phyloP scores from a whole-genome alignment of 1,140 invertebrate genomes.

The Euura lappo region DNA sequence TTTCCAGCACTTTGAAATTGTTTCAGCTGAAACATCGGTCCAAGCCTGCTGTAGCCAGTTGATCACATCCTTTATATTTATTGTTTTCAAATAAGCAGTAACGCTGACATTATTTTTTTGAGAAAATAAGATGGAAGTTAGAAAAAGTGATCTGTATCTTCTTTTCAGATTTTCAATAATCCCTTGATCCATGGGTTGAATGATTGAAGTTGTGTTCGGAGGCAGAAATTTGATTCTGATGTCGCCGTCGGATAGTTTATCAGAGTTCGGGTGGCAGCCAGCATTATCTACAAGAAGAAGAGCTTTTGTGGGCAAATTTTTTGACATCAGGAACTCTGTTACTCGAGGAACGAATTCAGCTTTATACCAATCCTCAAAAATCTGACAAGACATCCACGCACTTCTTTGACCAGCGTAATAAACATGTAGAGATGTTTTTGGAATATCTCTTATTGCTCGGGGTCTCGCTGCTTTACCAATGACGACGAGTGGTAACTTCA shows the following conservation, averaged over 20 bases:
- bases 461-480: constrained; percentile 26
- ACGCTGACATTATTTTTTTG: constrained; percentile 8
- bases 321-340: constrained; percentile 37
- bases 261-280: constrained; percentile 11
- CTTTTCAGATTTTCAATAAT: constrained; percentile 35
- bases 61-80: constrained; percentile 19
- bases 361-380: constrained; percentile 24
- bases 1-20: background rate
- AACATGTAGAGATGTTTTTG: constrained; percentile 18
- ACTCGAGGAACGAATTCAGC: constrained; percentile 23
- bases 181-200: constrained; percentile 52
- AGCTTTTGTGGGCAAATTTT: constrained; percentile 22
- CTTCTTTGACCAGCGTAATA: constrained; percentile 21
- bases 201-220: constrained; percentile 45
- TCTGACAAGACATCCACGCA: constrained; percentile 18
- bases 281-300: constrained; percentile 19
- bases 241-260: constrained; percentile 21
- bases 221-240: constrained; percentile 46
- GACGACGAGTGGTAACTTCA: constrained; percentile 24
- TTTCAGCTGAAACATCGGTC: constrained; percentile 15
- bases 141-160: constrained; percentile 17
- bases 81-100: constrained; percentile 10
- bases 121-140: constrained; percentile 18
- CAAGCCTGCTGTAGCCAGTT: constrained; percentile 22
- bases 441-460: constrained; percentile 18